Conservation (phyloP, 2,113 vertebrate species). For the Emydocephalus ijimae region DNA sequence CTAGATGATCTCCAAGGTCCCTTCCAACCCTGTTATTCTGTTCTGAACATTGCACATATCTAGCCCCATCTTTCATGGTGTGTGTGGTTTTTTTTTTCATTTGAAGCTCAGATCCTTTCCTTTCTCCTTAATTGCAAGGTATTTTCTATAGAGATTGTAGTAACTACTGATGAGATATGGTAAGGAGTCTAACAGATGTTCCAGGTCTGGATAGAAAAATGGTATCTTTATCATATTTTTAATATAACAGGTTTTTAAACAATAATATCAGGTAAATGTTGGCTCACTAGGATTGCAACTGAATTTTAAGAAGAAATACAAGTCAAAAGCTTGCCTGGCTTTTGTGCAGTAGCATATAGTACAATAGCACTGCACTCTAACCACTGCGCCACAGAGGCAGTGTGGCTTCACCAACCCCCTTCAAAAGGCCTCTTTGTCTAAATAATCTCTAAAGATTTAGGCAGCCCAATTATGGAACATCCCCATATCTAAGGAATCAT, state of each 20-base stretch:
- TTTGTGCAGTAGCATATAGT: neutral
- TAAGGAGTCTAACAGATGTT: constrained; percentile 28
- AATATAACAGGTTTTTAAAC: constrained; percentile 41
- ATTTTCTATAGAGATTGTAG: constrained; percentile 37
- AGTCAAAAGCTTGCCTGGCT: neutral
- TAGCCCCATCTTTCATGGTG: neutral
- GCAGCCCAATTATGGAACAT: neutral
- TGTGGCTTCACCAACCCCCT: neutral
- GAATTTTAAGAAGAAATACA: constrained; percentile 12
- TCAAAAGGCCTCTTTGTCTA: neutral
- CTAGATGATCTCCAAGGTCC: too few species aligned
- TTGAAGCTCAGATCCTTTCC: constrained; percentile 36
- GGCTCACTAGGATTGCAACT: constrained; percentile 24
- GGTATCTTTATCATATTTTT: constrained; percentile 51
- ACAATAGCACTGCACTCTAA: too few species aligned
- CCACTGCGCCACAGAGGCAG: neutral
- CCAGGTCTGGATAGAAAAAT: constrained; percentile 26
- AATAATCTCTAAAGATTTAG: neutral
- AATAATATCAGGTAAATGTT: constrained; percentile 32
- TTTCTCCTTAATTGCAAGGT: constrained; percentile 30
- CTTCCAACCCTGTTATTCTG: too few species aligned
- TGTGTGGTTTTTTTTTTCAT: neutral
- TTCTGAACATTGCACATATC: neutral
- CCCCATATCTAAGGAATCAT: neutral
- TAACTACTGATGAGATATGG: constrained; percentile 21